Percentiles rank a stretch among this genome's conserved stretches.
Conservation (phyloP, 2,113 vertebrate species). For the Petrocephalus microphthalmus region DNA sequence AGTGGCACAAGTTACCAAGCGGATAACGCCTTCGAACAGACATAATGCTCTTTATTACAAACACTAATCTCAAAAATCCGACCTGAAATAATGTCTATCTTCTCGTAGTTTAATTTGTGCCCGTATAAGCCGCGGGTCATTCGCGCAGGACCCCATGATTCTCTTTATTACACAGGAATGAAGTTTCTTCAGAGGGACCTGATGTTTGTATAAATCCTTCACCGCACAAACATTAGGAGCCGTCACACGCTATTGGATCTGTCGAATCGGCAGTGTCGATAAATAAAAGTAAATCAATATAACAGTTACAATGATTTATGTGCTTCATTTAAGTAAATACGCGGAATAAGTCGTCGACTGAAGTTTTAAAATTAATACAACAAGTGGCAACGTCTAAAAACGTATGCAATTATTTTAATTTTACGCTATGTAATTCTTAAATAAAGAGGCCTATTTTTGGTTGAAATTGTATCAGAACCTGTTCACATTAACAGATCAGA, state of each 20-base stretch:
- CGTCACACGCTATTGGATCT: neutral
- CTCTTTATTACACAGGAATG: constrained; percentile 20
- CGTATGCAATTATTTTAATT: neutral
- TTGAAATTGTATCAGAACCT: neutral
- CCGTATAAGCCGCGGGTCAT: constrained; percentile 58
- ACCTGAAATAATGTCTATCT: constrained; percentile 77
- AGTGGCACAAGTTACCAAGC: constrained; percentile 48
- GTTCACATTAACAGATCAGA: neutral
- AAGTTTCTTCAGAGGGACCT: constrained; percentile 21
- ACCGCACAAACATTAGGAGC: neutral
- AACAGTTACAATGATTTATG: neutral
- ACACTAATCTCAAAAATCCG: constrained; percentile 72
- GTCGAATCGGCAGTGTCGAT: neutral
- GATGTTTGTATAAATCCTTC: neutral
- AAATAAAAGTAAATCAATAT: neutral
- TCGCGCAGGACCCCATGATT: constrained; percentile 23
- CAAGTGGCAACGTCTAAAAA: neutral
- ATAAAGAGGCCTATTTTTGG: no score
- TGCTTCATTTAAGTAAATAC: neutral
- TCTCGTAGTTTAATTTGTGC: constrained; percentile 65
- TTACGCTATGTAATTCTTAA: neutral
- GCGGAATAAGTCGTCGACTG: neutral
- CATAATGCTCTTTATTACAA: constrained; percentile 74
- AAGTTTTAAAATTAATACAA: neutral
- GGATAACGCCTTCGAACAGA: constrained; percentile 54